Evolutionary conservation across 2,888 invertebrate genomes (phyloP).

Genomic region (Eulithis prunata): DNA sequence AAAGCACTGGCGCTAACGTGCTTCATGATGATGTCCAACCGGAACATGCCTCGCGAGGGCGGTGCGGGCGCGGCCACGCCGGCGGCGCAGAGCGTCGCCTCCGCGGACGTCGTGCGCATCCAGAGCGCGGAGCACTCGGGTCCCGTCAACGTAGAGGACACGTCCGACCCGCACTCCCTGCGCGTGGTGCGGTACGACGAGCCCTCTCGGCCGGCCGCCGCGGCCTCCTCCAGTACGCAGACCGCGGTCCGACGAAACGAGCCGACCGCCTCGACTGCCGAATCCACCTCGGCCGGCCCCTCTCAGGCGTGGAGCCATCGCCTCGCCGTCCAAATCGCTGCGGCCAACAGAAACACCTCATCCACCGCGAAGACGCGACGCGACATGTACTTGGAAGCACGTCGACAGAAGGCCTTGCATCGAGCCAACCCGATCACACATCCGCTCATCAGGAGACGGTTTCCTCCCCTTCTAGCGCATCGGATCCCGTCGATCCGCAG

Average conservation of each 20-base stretch:
- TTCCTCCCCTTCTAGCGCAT: constrained; percentile 68
- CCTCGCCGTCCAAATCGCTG: constrained; percentile 77
- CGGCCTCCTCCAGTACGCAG: constrained; percentile 23
- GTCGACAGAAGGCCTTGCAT: constrained; percentile 72
- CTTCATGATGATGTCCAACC: constrained; percentile 76
- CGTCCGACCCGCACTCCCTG: constrained; percentile 60
- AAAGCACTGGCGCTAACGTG: constrained; percentile 77
- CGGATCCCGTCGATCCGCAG: constrained; percentile 70
- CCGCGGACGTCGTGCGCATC: constrained; percentile 69
- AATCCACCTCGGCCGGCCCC: constrained; percentile 21
- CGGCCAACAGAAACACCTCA: constrained; percentile 76
- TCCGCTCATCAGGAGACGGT: constrained; percentile 65
- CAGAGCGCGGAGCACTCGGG: constrained; percentile 72
- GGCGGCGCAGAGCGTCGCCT: constrained; percentile 59
- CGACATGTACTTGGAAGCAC: constrained; percentile 71
- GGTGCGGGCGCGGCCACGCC: constrained; percentile 51
- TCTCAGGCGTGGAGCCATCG: constrained; percentile 72
- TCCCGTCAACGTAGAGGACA: constrained; percentile 72
- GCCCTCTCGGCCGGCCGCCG: constrained; percentile 1
- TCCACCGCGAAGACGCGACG: constrained; percentile 69
- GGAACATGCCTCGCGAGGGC: constrained; percentile 55
- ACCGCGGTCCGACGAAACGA: constrained; percentile 37
- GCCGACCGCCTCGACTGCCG: constrained; percentile 43
- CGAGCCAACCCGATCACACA: constrained; percentile 72
- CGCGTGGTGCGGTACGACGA: constrained; percentile 28